Base-by-base conservation (phyloP, 2,113 vertebrate genomes). In the Martes martes region DNA sequence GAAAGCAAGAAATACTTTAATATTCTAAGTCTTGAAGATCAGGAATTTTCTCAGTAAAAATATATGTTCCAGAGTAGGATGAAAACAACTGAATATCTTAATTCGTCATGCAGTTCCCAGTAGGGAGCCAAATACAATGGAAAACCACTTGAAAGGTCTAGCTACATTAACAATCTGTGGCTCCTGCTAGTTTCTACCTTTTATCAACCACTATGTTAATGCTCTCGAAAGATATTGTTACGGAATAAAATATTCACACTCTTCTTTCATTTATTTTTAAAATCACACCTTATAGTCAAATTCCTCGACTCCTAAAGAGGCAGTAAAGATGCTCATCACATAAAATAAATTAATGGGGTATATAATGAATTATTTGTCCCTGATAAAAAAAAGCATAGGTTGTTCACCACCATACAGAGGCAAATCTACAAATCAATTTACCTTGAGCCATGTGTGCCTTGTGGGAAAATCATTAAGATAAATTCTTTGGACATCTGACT, bases 1-100 rank as follows among this genome's bases (percentile, higher is more conserved):
- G 91, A 98, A 97, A 97, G 91, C 74, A 69, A 69, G 97, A 95
- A 94, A 92, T 28, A 96, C 45, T 98, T 97, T 89, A 97, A 1
- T 89, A 95, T 96, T 92, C 94, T 52, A 84, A 91, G 71, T 33
- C 47, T 94, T 89, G 65, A 97, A 88, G 78, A 76, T 84, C 36
- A 93, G 74, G 95, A 96, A 57, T 97, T 95, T 96, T 97, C 94
- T 71, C 26, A 92, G 59, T 90, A 89, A 88, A 93, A 97, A 81
- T 71, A 92, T 97, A 79, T 87, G 39, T 52, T 96, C 93, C 92
- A 92, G 59, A 97, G 91, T 88, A 96, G 78, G 97, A 97, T 95
- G 93, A 87, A 83, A 52, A 96, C 57, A 97, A 92, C 0, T 97
- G 91, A 96, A 11, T 74, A 88, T 92, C 93, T 93, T 82, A 93